Evolutionary conservation across 2,888 invertebrate species (phyloP).

Genomic region (Lycophotia porphyrea): DNA sequence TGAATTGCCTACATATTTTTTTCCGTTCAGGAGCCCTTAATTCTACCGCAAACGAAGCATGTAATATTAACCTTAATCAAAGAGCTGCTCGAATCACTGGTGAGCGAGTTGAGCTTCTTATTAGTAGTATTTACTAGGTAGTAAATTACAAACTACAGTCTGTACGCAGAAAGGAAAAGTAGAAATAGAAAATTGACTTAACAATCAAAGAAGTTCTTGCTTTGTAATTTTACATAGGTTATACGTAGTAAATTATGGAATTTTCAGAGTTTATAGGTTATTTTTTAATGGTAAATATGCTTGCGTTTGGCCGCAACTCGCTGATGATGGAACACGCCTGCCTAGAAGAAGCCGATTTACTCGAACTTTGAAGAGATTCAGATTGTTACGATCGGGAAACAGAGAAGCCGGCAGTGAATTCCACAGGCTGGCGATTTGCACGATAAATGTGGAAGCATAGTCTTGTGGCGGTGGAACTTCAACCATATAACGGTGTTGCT

Average conservation of each 20-base stretch:
- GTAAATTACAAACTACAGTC: conserved; percentile 32
- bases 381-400: background rate
- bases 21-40: background rate
- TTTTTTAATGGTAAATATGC: background rate
- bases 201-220: conserved; percentile 4
- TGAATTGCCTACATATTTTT: conserved; percentile 8
- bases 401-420: background rate
- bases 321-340: no score
- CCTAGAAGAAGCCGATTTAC: no score
- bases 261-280: background rate
- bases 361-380: background rate
- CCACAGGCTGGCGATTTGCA: background rate
- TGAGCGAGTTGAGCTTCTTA: conserved; percentile 20
- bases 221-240: conserved; percentile 16
- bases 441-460: background rate
- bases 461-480: background rate
- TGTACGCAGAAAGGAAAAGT: conserved; percentile 11
- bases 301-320: no score
- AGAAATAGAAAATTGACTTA: conserved; percentile 31
- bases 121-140: conserved; percentile 13
- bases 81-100: conserved; percentile 20
- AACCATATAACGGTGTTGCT: background rate
- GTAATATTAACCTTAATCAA: conserved; percentile 34
- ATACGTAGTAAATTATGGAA: conserved; percentile 25
- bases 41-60: background rate